These are phyloP conservation scores for Camelus bactrianus DNA, from an alignment of 2,113 vertebrate genomes.

Conservation along the genomic window DNA sequence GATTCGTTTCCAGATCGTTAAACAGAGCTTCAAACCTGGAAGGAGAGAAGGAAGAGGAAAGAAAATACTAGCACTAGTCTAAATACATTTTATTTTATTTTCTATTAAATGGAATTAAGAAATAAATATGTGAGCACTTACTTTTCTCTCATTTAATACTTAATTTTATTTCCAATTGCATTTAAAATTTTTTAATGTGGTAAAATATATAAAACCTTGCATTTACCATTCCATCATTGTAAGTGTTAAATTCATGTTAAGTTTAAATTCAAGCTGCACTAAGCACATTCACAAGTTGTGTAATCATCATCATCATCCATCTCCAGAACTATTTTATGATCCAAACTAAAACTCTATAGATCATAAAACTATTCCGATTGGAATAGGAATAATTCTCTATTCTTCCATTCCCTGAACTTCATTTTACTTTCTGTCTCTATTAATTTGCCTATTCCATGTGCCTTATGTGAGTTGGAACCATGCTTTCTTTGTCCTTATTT, in stretches of 20 bases:
- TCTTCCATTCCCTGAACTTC: not conserved
- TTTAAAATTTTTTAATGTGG: not conserved
- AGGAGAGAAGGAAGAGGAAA: not conserved
- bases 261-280: not conserved
- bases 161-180: not conserved
- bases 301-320: not conserved
- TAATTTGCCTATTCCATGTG: not conserved
- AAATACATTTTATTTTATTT: not conserved
- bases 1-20: constrained; percentile 93
- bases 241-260: not conserved
- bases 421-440: not conserved
- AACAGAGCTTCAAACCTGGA: constrained; percentile 95
- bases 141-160: not conserved
- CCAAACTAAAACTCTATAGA: not conserved
- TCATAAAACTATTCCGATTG: not conserved
- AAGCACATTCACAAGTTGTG: not conserved
- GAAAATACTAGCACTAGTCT: not conserved
- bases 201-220: not conserved
- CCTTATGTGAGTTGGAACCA: not conserved
- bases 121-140: not conserved
- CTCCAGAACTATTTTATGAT: not conserved
- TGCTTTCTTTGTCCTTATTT: not conserved
- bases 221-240: not conserved
- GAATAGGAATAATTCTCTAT: not conserved
- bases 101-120: not conserved